These are phyloP conservation scores for Chamaea fasciata DNA, from an alignment of 2,113 vertebrate species.

Conservation along the genomic window DNA sequence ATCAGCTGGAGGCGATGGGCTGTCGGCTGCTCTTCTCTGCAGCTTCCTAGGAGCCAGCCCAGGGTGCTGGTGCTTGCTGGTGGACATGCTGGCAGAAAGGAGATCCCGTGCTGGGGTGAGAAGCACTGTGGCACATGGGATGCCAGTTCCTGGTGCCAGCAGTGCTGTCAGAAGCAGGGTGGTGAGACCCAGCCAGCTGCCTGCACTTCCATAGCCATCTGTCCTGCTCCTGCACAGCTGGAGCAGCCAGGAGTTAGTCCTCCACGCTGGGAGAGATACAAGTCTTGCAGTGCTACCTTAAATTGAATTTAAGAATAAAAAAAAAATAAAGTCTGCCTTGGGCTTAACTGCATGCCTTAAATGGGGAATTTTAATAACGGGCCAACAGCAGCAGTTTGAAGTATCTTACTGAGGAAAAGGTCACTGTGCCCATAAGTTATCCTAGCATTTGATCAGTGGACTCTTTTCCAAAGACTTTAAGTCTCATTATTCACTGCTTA, in stretches of 20 bases:
- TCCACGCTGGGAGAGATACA: not conserved
- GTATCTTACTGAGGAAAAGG: constrained; percentile 68
- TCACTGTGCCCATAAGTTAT: constrained; percentile 66
- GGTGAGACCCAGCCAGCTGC: not conserved
- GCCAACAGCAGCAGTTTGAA: constrained; percentile 62
- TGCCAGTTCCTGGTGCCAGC: not conserved
- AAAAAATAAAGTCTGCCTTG: not conserved
- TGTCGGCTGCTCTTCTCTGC: not conserved
- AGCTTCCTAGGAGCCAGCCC: not conserved
- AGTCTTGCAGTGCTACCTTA: constrained; percentile 22
- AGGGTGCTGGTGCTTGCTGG: not conserved
- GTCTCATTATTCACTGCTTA: constrained; percentile 74
- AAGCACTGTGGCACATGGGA: too few relatives aligned
- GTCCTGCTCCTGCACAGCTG: not conserved
- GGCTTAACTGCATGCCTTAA: constrained; percentile 7
- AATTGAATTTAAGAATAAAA: not conserved
- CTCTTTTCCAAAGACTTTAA: constrained; percentile 59
- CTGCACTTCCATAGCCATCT: not conserved
- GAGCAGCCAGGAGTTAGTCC: not conserved
- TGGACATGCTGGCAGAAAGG: not conserved
- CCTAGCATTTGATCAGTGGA: constrained; percentile 67
- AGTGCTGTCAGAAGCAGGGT: fast-evolving
- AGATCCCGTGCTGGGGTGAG: not conserved
- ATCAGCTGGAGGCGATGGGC: not conserved
- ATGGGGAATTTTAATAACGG: constrained; percentile 63